These are phyloP conservation scores for Pseudococcus jackbeardsleyi DNA, from an alignment of 2,888 invertebrate species.

Conservation along the genomic window DNA sequence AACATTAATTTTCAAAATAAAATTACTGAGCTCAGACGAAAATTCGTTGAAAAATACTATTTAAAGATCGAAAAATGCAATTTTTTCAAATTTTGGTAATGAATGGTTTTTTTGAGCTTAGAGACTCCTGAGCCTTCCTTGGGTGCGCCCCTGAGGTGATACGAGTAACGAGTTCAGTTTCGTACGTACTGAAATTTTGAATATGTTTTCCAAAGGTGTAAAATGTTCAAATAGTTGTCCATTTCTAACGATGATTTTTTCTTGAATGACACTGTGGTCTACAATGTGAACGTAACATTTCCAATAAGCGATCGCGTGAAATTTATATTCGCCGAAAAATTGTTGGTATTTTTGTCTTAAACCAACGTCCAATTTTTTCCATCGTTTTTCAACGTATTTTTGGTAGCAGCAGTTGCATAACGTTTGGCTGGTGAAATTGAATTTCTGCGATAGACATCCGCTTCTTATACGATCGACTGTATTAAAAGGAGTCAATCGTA, in stretches of 20 bases:
- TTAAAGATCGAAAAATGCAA: no score
- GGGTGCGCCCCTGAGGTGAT: no score
- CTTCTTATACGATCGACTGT: constrained; percentile 29
- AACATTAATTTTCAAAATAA: no score
- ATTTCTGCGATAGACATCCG: background rate
- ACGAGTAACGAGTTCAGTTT: background rate
- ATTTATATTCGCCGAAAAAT: constrained; percentile 49
- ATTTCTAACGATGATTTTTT: constrained; percentile 40
- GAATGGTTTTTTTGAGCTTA: no score
- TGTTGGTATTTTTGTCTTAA: background rate
- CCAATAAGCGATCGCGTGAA: constrained; percentile 40
- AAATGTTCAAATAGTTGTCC: constrained; percentile 2
- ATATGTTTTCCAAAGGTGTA: constrained; percentile 32
- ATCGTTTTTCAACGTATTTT: constrained; percentile 28
- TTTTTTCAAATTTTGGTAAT: no score
- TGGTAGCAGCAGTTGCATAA: constrained; percentile 23
- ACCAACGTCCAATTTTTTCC: background rate
- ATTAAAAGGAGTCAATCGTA: background rate
- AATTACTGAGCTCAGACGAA: no score
- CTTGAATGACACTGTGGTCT: background rate
- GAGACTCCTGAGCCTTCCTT: no score
- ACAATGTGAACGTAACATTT: constrained; percentile 14
- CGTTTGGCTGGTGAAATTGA: background rate
- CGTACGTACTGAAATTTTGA: constrained; percentile 25
- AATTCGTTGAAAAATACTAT: no score